Evolutionary conservation across 2,888 invertebrate genomes (phyloP).

Genomic region (Geophilus truncorum): DNA sequence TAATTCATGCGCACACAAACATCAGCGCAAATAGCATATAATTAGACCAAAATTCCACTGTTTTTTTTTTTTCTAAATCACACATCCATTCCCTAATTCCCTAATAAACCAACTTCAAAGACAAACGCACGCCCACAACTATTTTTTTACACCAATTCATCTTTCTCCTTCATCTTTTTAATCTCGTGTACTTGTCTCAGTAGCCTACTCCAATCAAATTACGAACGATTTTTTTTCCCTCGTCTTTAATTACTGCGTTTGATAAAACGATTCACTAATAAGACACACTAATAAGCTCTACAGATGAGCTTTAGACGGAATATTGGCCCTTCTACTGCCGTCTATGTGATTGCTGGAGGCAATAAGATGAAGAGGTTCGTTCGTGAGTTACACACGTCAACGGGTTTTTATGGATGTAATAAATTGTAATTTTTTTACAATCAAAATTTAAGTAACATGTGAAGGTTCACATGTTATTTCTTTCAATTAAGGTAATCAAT

Average conservation of each 20-base stretch:
- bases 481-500: no score
- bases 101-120: background rate
- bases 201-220: constrained; percentile 25
- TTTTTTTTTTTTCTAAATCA: background rate
- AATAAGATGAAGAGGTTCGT: background rate
- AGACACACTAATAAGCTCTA: constrained; percentile 14
- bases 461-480: no score
- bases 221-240: background rate
- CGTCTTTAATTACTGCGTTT: background rate
- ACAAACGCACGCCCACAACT: background rate
- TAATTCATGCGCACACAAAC: constrained; percentile 6
- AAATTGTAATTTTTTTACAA: background rate
- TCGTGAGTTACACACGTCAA: background rate
- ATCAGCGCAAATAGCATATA: constrained; percentile 13
- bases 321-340: background rate
- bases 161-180: background rate
- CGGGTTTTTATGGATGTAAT: background rate
- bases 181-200: background rate
- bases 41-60: background rate
- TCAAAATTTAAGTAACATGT: background rate
- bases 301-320: background rate
- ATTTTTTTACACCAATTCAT: background rate
- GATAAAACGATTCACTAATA: background rate
- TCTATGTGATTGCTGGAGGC: background rate
- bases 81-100: background rate